Evolutionary conservation across 2,888 invertebrate species (phyloP), one percentile per base, ranked within the genome.

Genomic region (Drosophila monieri): DNA sequence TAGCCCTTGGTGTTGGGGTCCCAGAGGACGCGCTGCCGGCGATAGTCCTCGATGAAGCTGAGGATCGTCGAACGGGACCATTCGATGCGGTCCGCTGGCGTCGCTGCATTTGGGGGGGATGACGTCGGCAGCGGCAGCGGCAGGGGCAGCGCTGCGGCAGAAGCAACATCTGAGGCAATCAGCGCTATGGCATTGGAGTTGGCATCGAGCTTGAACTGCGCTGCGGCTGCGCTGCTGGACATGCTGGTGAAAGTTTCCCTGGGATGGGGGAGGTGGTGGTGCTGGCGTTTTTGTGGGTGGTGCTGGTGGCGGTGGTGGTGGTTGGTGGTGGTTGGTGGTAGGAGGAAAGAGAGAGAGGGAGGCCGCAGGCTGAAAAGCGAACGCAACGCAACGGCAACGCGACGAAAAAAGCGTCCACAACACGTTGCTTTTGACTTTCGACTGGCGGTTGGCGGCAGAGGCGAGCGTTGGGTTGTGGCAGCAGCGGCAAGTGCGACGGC

Each of bases 1-100:
- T 90, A 90, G 72, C 90, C 90, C 59, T 90, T 90, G 44, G 90
- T 90, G 60, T 91, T 91, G 27, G 90, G 91, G 59, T 90, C 90
- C 90, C 90, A 90, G 3, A 90, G 90, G 23, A 90, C 90, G 6
- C 90, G 90, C 60, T 89, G 89, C 1, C 87, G 73, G 0, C 90
- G 81, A 69, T 90, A 90, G 70, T 90, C 90, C 77, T 90, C 90
- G 66, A 90, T 90, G 56, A 90, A 90, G 70, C 81, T 89, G 30
- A 90, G 74, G 35, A 91, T 90, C 44, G 90, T 91, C 56, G 90
- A 80, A 71, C 90, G 90, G 58, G 90, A 91, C 90, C 90, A 90
- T 83, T 90, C 90, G 37, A 90, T 85, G 66, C 90, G 91, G 65
- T 90, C 91, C 5, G 67, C 80, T 4, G 79, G 71, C 51, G 80